Percentiles rank a stretch among this genome's conserved stretches.
phyloP scores from a whole-genome alignment of 2,113 vertebrate genomes.

The Anseranas semipalmata region DNA sequence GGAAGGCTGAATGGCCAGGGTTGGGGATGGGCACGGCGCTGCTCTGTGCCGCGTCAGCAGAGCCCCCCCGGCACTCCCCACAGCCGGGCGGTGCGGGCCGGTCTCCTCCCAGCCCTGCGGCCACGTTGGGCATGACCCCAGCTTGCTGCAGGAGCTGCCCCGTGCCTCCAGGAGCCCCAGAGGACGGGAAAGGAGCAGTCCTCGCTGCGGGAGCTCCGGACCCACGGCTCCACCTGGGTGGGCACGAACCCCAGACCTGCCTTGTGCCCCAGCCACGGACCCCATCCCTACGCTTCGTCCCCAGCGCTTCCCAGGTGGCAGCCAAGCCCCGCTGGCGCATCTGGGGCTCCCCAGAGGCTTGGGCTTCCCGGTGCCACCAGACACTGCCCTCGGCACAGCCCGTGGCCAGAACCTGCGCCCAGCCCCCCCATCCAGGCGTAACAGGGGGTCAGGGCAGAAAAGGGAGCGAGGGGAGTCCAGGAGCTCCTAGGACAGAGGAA shows the following conservation, averaged over 20 bases:
- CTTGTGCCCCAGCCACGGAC: fast-evolving
- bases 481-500: neutral
- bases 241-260: neutral
- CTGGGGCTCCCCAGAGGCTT: neutral
- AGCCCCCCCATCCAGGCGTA: neutral
- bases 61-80: no score
- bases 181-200: no score
- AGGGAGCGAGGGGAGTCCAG: neutral
- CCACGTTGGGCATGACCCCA: neutral
- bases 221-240: neutral
- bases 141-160: neutral
- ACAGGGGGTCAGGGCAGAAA: fast-evolving
- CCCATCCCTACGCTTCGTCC: no score
- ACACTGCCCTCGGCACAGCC: neutral
- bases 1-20: neutral
- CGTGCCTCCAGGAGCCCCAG: neutral
- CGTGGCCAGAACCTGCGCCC: fast-evolving
- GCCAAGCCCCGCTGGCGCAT: neutral
- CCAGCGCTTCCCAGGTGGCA: neutral
- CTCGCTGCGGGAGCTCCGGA: no score
- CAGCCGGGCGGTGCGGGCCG: neutral
- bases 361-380: fast-evolving
- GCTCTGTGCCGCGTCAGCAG: neutral
- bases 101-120: neutral
- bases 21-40: neutral